A percentile compares a stretch with the other conserved stretches of the same genome.
phyloP scores from a whole-genome alignment of 64 coral and sea anemone genomes.

The Platygyra sinensis region DNA sequence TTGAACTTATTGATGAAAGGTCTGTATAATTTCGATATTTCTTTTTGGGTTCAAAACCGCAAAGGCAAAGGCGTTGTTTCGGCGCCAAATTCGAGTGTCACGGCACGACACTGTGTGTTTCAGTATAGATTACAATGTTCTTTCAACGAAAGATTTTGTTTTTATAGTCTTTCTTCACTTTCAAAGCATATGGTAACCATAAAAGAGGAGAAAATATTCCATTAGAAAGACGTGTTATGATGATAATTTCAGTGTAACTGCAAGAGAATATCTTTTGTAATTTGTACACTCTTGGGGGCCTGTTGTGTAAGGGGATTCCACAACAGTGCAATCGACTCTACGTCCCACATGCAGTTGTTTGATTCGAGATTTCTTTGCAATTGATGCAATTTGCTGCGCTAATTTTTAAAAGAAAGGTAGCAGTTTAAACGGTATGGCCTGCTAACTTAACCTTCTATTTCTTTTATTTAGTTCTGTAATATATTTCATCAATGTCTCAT shows the following conservation, averaged over 20 bases:
- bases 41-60: neutral
- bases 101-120: constrained; percentile 6
- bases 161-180: neutral
- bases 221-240: neutral
- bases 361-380: neutral
- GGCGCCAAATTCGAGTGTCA: constrained; percentile 58
- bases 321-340: neutral
- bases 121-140: neutral
- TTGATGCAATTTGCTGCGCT: neutral
- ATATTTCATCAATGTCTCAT: too few relatives aligned
- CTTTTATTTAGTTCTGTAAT: too few relatives aligned
- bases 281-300: constrained; percentile 8
- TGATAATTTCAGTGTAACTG: neutral
- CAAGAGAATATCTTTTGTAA: neutral
- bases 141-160: neutral
- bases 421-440: too few relatives aligned
- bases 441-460: too few relatives aligned
- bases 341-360: neutral
- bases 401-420: neutral
- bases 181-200: neutral
- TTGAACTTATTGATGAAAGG: constrained; percentile 1
- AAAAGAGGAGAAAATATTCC: neutral
- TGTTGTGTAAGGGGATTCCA: constrained; percentile 9
- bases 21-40: constrained; percentile 1
- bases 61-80: neutral